Evolutionary conservation across 1,140 invertebrate genomes (phyloP).

Genomic region (Drosophila mojavensis): DNA sequence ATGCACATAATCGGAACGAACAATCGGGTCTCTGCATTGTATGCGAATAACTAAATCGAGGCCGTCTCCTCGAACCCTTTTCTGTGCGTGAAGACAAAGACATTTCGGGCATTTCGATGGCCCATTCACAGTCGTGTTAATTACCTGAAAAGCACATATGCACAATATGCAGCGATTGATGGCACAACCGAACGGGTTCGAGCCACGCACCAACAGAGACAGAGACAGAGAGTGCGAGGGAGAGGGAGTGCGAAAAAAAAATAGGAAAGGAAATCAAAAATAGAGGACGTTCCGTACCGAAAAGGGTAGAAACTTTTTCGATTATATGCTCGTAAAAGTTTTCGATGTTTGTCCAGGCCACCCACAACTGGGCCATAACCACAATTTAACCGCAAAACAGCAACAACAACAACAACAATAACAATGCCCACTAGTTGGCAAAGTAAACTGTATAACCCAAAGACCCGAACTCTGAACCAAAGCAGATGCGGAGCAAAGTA

Average conservation of each 20-base stretch:
- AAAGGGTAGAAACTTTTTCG: slow-evolving; percentile 70
- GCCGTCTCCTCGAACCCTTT: not conserved
- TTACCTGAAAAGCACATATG: not conserved
- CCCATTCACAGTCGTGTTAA: not conserved
- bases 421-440: slow-evolving; percentile 12
- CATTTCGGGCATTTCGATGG: not conserved
- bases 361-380: slow-evolving; percentile 48
- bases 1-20: not conserved
- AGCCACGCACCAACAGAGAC: not conserved
- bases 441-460: slow-evolving; percentile 35
- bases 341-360: slow-evolving; percentile 61
- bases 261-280: slow-evolving; percentile 2
- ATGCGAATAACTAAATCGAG: not conserved
- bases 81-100: not conserved
- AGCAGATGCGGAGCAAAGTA: slow-evolving; percentile 41
- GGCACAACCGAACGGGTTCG: too few relatives aligned
- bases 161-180: not conserved
- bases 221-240: not conserved
- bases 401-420: slow-evolving; percentile 7
- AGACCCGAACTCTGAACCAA: slow-evolving; percentile 9
- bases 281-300: not conserved
- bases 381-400: slow-evolving; percentile 70
- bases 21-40: not conserved
- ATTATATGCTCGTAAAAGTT: slow-evolving; percentile 82
- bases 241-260: not conserved